These are phyloP conservation scores for Oxytorus armatus DNA, from an alignment of 2,888 invertebrate genomes.

Conservation along the genomic window DNA sequence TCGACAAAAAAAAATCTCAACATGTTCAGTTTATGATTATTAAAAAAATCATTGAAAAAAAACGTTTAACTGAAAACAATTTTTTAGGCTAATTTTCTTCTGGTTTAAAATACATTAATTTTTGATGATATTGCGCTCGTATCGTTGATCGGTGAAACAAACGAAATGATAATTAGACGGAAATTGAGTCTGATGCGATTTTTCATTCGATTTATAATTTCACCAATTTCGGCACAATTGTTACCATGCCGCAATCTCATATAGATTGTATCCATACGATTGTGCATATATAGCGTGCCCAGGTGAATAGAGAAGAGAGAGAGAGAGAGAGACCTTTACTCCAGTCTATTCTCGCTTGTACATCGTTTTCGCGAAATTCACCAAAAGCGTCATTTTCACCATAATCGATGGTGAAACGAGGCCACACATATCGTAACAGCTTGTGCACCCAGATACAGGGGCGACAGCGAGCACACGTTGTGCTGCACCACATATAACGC, in stretches of 20 bases:
- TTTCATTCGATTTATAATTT: not conserved
- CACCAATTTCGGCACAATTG: not conserved
- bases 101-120: no score
- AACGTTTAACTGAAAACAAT: no score
- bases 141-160: no score
- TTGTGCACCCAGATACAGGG: slow-evolving; percentile 35
- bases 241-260: not conserved
- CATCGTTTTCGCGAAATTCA: slow-evolving; percentile 25
- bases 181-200: not conserved
- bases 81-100: no score
- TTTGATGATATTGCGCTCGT: no score
- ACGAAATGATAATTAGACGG: not conserved
- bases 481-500: slow-evolving; percentile 6
- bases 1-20: no score
- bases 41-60: no score
- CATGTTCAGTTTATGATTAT: no score
- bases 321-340: slow-evolving; percentile 4
- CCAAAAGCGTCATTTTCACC: slow-evolving; percentile 48
- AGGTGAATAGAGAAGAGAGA: not conserved
- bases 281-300: not conserved
- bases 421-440: slow-evolving; percentile 57
- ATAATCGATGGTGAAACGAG: slow-evolving; percentile 61
- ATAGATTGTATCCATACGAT: not conserved
- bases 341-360: slow-evolving; percentile 32
- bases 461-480: not conserved